A percentile compares a stretch with the other conserved stretches of the same genome.
Conservation (phyloP, 2,797 vertebrate species). For the Sorex maritimensis region DNA sequence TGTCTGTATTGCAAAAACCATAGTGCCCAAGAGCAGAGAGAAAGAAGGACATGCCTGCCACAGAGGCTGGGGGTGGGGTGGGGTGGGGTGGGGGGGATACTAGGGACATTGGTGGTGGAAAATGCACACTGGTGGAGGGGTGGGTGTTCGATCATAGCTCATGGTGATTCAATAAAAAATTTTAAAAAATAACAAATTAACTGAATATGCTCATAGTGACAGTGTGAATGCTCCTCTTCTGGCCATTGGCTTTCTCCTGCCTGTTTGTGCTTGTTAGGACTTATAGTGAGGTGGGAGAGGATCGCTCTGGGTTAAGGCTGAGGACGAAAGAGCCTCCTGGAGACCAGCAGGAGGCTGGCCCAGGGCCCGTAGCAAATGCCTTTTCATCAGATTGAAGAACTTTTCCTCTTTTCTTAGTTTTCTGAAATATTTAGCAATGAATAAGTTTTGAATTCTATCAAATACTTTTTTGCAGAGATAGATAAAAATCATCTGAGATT, state of each 20-base stretch:
- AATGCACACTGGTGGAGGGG: no score
- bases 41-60: no score
- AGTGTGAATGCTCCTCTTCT: not conserved
- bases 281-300: not conserved
- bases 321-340: not conserved
- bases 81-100: no score
- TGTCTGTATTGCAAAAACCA: no score
- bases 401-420: not conserved
- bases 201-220: not conserved
- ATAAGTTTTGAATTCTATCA: not conserved
- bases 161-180: no score
- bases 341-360: not conserved
- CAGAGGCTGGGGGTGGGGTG: no score
- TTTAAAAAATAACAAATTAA: no score
- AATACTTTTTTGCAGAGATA: not conserved
- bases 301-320: not conserved
- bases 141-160: no score
- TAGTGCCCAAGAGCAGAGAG: no score
- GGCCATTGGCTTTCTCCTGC: not conserved
- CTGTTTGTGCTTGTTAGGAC: not conserved
- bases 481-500: conserved; percentile 1
- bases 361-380: not conserved
- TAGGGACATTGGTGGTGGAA: no score
- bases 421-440: not conserved
- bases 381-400: not conserved